These are phyloP conservation scores for Geopemphigus sp. DNA, from an alignment of 1,140 invertebrate genomes.

Conservation along the genomic window DNA sequence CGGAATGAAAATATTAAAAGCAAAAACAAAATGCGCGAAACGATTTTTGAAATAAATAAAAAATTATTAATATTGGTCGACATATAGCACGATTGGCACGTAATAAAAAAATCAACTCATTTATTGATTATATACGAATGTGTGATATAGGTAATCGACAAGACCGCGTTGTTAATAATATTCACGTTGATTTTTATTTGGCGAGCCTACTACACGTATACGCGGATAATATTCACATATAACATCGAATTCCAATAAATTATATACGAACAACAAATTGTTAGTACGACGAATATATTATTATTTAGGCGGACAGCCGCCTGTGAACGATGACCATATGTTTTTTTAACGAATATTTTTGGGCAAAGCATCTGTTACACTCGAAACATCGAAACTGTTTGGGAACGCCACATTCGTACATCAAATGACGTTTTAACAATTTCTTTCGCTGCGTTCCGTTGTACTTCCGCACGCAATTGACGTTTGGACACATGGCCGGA, in stretches of 20 bases:
- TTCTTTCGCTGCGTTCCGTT: constrained; percentile 53
- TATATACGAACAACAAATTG: no score
- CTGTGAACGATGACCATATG: constrained; percentile 45
- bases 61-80: no score
- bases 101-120: no score
- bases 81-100: no score
- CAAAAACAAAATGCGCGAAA: no score
- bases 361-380: constrained; percentile 57
- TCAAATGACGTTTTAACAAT: constrained; percentile 60
- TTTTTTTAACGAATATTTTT: constrained; percentile 52
- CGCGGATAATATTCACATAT: no score
- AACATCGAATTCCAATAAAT: neutral
- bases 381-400: constrained; percentile 58
- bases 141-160: neutral
- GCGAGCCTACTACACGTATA: no score
- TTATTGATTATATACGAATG: no score
- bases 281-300: neutral
- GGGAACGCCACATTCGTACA: constrained; percentile 60
- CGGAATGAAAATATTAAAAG: no score
- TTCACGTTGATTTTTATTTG: neutral
- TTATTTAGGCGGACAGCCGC: neutral
- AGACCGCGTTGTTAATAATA: neutral
- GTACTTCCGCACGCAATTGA: constrained; percentile 1
- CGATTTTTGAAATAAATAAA: no score
- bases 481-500: neutral